These are phyloP conservation scores for Rhinella marina DNA, from an alignment of 2,797 vertebrate species.

Conservation along the genomic window DNA sequence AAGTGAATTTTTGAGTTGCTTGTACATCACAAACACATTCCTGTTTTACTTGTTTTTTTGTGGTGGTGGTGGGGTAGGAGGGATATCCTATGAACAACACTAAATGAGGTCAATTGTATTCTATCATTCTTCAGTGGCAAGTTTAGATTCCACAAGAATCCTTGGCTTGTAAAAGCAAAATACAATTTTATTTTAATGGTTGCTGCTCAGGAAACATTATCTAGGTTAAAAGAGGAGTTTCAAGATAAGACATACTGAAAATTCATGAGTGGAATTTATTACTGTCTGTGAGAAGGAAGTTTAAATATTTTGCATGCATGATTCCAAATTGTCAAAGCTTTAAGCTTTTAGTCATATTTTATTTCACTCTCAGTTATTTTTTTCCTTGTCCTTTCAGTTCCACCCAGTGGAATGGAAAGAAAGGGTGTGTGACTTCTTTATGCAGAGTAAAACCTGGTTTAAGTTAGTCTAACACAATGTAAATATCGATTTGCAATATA, in stretches of 20 bases:
- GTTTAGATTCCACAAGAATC: slow-evolving; percentile 67
- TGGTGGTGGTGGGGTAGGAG: slow-evolving; percentile 66
- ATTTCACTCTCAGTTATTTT: slow-evolving; percentile 56
- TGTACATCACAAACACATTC: not conserved
- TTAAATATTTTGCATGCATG: slow-evolving; percentile 77
- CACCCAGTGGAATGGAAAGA: slow-evolving; percentile 32
- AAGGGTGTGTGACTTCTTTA: not conserved
- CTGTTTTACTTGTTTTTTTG: not conserved
- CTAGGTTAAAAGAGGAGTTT: slow-evolving; percentile 65
- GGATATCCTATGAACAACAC: slow-evolving; percentile 67
- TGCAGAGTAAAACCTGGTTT: not conserved
- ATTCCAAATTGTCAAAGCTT: slow-evolving; percentile 83
- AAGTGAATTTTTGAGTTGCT: not conserved
- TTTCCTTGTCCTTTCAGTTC: slow-evolving; percentile 37
- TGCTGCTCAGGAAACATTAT: slow-evolving; percentile 67
- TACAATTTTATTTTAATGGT: slow-evolving; percentile 65
- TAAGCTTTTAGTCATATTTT: slow-evolving; percentile 72
- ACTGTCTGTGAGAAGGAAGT: slow-evolving; percentile 67
- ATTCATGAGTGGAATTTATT: slow-evolving; percentile 70
- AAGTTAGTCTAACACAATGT: not conserved
- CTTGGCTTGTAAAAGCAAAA: slow-evolving; percentile 66
- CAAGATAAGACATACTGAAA: slow-evolving; percentile 71
- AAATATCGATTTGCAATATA: not conserved
- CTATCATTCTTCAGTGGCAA: slow-evolving; percentile 64
- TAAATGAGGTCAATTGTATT: slow-evolving; percentile 67